Base-by-base conservation (phyloP, 2,797 vertebrate genomes). In the Artibeus jamaicensis region DNA sequence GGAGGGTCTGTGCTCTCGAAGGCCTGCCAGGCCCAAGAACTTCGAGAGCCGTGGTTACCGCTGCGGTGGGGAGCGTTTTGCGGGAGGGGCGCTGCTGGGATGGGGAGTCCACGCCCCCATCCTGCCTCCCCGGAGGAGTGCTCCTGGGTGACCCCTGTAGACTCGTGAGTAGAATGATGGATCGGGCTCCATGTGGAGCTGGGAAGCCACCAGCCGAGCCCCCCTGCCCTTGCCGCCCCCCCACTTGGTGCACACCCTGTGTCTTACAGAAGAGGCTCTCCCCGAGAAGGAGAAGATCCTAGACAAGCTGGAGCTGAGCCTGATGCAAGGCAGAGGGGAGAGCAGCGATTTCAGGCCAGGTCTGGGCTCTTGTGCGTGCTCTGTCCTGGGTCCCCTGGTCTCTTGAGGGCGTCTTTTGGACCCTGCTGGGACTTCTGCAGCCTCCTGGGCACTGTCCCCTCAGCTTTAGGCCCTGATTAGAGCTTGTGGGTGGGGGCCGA, bases 321-420 rank as follows among this genome's bases (percentile, higher is more conserved):
- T 94, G 94, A 96, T 97, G 48, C 98, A 96, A 18, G 96, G 98
- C 18, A 99, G 99, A 98, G 97, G 87, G 14, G 99, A 99, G 34
- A 98, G 99, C 59, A 99, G 98, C 50, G 99, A 99, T 67, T 98
- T 98, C 96, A 99, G 99, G 98, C 96, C 99, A 99, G 99, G 99
- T 99, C 71, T 78, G 34, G n/a, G 24, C 29, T 67, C 29, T n/a
- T 32, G n/a, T 1, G 2, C 37, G 37, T 32, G 2, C 42, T 53
- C 90, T 32, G 29, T 19, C 48, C 2, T 4, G 3, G 15, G 32
- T 37, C 57, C 55, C 24, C 18, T 71, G 65, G 44, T 62, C 26
- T 46, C 29, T 48, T 1, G 21, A 8, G 21, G 86, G 37, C 1
- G 6, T 34, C 6, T 0, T 9, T 19, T 32, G 65, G 70, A 26